Percentiles rank a stretch among this genome's conserved stretches.
These are phyloP conservation scores for Sarcophaga bullata DNA, from an alignment of 1,140 invertebrate genomes.

Conservation along the genomic window DNA sequence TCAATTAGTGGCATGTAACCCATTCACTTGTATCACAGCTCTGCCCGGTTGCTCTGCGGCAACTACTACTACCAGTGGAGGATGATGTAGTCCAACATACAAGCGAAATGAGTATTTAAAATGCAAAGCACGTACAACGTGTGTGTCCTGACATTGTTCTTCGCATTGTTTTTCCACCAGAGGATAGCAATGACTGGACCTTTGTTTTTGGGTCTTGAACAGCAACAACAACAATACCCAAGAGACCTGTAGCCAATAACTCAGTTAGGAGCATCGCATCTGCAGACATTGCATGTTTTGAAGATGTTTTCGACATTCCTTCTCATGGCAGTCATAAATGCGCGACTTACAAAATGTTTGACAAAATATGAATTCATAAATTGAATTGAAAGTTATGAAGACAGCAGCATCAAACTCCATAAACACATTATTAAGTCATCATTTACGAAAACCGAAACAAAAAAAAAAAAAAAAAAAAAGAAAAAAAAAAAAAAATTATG, in stretches of 20 bases:
- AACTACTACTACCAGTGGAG: neutral
- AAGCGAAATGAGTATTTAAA: conserved; percentile 55
- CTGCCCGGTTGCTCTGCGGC: too few species aligned
- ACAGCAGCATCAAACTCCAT: conserved; percentile 38
- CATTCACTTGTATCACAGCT: conserved; percentile 5
- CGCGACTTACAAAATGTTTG: conserved; percentile 40
- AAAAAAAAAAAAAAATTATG: neutral
- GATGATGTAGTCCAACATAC: conserved; percentile 39
- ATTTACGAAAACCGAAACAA: conserved; percentile 20
- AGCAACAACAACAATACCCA: neutral
- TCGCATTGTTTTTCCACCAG: neutral
- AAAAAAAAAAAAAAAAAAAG: neutral
- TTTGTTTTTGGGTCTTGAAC: too few species aligned
- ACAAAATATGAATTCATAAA: conserved; percentile 41
- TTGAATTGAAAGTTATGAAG: conserved; percentile 41
- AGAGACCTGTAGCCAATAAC: neutral
- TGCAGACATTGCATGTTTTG: conserved; percentile 13
- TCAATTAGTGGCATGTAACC: conserved; percentile 60
- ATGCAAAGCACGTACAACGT: conserved; percentile 64
- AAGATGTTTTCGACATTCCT: conserved; percentile 22
- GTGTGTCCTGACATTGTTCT: conserved; percentile 57
- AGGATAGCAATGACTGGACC: neutral
- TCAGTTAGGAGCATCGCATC: neutral
- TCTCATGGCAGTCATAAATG: conserved; percentile 39
- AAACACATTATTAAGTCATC: conserved; percentile 41